These are phyloP conservation scores for Samia ricini DNA, from an alignment of 1,140 invertebrate species.

Conservation along the genomic window DNA sequence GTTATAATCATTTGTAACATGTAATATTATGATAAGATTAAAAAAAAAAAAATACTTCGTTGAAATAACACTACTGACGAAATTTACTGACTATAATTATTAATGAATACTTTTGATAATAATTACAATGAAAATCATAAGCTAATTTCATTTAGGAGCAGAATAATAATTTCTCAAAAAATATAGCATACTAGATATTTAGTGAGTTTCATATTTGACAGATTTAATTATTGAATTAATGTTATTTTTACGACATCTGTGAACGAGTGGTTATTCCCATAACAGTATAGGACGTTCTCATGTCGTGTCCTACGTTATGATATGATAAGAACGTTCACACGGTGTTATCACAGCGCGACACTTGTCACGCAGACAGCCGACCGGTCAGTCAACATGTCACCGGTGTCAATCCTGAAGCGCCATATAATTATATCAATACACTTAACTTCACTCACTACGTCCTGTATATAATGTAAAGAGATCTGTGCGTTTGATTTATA, in stretches of 20 bases:
- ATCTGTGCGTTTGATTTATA: neutral
- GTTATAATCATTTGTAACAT: no score
- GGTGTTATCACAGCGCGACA: constrained; percentile 27
- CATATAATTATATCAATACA: neutral
- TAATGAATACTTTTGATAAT: no score
- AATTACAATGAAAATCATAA: no score
- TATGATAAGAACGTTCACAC: constrained; percentile 34
- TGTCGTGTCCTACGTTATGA: neutral
- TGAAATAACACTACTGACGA: no score
- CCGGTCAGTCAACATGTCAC: constrained; percentile 25
- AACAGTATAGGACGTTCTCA: constrained; percentile 7
- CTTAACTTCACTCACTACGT: neutral
- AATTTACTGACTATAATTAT: no score
- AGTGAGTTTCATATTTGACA: neutral
- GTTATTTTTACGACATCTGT: neutral
- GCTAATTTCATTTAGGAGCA: neutral
- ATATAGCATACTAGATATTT: neutral
- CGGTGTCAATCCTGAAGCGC: constrained; percentile 3
- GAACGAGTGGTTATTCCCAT: neutral
- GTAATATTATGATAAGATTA: no score
- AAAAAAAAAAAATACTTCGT: no score
- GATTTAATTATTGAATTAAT: neutral
- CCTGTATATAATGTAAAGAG: neutral
- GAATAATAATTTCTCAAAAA: neutral
- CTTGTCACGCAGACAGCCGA: constrained; percentile 19